phyloP scores from a whole-genome alignment of 2,888 invertebrate genomes.

The Meta bourneti region DNA sequence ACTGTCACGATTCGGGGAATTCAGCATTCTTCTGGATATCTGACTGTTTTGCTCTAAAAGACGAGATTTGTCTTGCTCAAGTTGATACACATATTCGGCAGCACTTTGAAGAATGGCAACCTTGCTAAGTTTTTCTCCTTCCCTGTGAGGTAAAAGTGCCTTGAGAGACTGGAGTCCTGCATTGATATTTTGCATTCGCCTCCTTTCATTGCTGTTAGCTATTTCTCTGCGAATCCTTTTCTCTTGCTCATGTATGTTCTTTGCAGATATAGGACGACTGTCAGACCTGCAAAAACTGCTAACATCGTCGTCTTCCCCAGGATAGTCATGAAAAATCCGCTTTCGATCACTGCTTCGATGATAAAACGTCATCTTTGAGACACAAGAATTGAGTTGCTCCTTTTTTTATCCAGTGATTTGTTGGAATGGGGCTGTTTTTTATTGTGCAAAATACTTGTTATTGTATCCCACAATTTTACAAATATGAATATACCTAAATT shows the following conservation, averaged over 20 bases:
- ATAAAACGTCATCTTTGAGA: too few species aligned
- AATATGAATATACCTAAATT: too few species aligned
- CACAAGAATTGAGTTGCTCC: too few species aligned
- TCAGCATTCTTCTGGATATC: background rate
- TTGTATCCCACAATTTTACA: too few species aligned
- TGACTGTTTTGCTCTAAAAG: conserved; percentile 6
- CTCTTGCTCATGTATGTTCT: conserved; percentile 86
- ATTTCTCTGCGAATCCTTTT: conserved; percentile 98
- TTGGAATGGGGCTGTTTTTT: too few species aligned
- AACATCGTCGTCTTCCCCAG: background rate
- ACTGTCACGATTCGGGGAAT: background rate
- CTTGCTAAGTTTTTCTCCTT: conserved; percentile 99
- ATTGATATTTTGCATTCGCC: conserved; percentile 99
- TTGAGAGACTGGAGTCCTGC: conserved; percentile 98
- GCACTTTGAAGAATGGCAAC: conserved; percentile 82
- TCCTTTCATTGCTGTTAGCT: conserved; percentile 98
- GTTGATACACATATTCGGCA: conserved; percentile 9
- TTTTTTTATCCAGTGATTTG: too few species aligned
- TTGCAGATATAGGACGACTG: background rate
- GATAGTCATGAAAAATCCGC: background rate
- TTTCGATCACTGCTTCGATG: background rate
- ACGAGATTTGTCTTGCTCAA: conserved; percentile 5
- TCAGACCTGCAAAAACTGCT: background rate
- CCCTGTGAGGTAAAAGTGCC: conserved; percentile 94
- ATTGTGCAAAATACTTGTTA: too few species aligned